Evolutionary conservation across 2,113 vertebrate species (phyloP).

Genomic region (Deroptyus accipitrinus): DNA sequence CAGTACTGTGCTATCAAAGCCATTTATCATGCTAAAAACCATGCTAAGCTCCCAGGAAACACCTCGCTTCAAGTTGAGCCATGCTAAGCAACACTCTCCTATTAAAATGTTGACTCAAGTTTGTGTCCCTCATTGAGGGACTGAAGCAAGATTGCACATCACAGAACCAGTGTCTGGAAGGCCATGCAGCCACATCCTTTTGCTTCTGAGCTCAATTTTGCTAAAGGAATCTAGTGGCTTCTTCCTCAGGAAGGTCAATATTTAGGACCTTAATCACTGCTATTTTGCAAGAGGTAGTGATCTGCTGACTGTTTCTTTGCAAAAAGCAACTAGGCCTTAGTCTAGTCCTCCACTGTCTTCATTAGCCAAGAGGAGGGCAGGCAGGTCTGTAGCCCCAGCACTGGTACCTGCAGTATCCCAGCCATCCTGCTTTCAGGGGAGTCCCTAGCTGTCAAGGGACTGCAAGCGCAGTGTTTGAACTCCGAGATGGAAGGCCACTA

Average conservation of each 20-base stretch:
- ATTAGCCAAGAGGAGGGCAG: not conserved
- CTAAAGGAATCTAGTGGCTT: not conserved
- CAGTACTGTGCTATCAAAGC: not conserved
- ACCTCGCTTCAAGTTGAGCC: not conserved
- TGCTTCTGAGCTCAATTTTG: not conserved
- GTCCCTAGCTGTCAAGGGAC: not conserved
- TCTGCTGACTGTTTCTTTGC: not conserved
- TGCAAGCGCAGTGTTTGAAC: rapidly evolving
- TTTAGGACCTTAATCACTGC: not conserved
- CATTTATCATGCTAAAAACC: not conserved
- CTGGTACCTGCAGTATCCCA: rapidly evolving
- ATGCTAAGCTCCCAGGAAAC: not conserved
- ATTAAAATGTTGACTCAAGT: not conserved
- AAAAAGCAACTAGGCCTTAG: not conserved
- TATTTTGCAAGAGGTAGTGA: not conserved
- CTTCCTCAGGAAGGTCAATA: not conserved
- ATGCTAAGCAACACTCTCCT: not conserved
- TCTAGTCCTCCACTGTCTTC: not conserved
- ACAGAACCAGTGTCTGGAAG: not conserved
- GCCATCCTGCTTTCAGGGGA: not conserved
- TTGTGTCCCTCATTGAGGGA: not conserved
- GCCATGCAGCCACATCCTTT: not conserved
- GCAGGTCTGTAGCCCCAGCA: not conserved
- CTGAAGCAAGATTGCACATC: not conserved
- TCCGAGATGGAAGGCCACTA: not conserved